phyloP scores from a whole-genome alignment of 2,113 vertebrate species.

The Lathamus discolor region DNA sequence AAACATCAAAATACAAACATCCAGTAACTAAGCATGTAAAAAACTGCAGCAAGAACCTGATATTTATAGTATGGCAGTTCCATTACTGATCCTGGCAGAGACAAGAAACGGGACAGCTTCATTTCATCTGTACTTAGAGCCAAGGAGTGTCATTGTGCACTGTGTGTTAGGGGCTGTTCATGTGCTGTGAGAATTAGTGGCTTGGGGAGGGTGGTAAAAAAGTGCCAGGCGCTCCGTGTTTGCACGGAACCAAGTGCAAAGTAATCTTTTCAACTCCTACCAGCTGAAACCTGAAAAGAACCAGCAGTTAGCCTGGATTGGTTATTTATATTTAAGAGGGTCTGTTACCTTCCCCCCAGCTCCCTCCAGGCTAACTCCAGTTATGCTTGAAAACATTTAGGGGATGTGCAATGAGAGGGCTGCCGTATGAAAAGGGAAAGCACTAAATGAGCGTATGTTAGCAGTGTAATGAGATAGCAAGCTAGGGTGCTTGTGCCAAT shows the following conservation, averaged over 20 bases:
- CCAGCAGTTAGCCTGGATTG: background rate
- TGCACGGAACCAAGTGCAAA: background rate
- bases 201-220: background rate
- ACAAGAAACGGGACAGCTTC: background rate
- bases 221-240: background rate
- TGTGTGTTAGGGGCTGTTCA: background rate
- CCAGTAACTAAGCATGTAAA: background rate
- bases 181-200: background rate
- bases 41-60: background rate
- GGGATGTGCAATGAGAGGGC: background rate
- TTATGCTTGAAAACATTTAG: background rate
- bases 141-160: background rate
- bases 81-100: background rate
- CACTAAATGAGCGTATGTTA: background rate
- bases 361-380: background rate
- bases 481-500: background rate
- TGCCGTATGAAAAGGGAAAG: background rate
- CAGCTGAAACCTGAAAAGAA: background rate
- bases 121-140: background rate
- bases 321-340: background rate
- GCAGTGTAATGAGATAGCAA: background rate
- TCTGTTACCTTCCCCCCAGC: fast-evolving
- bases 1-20: background rate
- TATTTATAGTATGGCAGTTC: background rate
- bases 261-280: background rate